A percentile compares a stretch with the other conserved stretches of the same genome.
phyloP scores from a whole-genome alignment of 2,888 invertebrate genomes.

The Apotomis capreana region DNA sequence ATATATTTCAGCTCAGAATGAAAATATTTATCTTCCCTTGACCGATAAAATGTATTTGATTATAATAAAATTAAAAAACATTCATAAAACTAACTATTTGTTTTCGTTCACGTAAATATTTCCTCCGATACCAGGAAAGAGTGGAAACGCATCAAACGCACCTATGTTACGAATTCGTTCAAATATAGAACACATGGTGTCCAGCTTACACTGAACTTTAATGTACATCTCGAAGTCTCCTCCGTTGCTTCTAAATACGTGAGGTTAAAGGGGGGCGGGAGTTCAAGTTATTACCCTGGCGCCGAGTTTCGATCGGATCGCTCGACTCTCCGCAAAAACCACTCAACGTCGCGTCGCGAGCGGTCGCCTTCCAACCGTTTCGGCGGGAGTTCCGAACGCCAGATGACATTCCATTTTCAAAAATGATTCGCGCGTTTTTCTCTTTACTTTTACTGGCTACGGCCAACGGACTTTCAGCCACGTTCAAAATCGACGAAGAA shows the following conservation, averaged over 20 bases:
- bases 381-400: constrained; percentile 48
- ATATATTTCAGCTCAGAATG: neutral
- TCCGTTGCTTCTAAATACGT: neutral
- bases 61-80: constrained; percentile 13
- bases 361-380: constrained; percentile 59
- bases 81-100: constrained; percentile 6
- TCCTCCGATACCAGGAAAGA: constrained; percentile 16
- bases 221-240: neutral
- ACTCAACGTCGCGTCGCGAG: constrained; percentile 57
- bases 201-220: constrained; percentile 43
- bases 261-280: constrained; percentile 46
- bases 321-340: constrained; percentile 54
- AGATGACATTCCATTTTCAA: constrained; percentile 43
- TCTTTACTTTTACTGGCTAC: constrained; percentile 53
- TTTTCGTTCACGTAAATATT: constrained; percentile 30
- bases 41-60: constrained; percentile 7
- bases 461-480: constrained; percentile 52
- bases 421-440: constrained; percentile 53
- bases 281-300: constrained; percentile 53
- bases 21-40: constrained; percentile 2
- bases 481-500: constrained; percentile 65
- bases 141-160: constrained; percentile 23
- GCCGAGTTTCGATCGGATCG: constrained; percentile 57
- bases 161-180: constrained; percentile 31
- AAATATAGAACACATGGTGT: constrained; percentile 32